Base-by-base conservation (phyloP, 2,888 invertebrate species). In the Malachius bipustulatus region DNA sequence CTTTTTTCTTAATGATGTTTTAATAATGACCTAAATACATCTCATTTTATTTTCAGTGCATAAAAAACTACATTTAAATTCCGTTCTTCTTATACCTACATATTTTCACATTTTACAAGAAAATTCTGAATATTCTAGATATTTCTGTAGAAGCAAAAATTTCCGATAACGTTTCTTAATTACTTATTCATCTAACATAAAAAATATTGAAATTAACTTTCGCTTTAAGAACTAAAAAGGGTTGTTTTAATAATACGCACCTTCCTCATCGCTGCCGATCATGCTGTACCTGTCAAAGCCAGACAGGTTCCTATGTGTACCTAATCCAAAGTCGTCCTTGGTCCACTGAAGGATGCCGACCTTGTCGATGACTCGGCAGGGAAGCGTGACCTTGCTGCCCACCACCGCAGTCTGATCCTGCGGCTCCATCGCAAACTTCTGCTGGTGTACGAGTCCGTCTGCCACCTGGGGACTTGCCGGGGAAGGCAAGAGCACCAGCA, bases 251-350 rank as follows among this genome's bases (percentile, higher is more conserved):
- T n/a, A 26, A 33, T 24, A 57, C 70, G 65, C 60, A 78, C 93
- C 93, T 74, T 90, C 89, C 62, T 88, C 89, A 57, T 91, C 89
- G 54, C 84, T 89, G 29, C 96, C 96, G 46, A 93, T 82, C 94
- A 97, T 96, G 45, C 82, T 77, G 65, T 96, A 96, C 39, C 96
- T 73, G 41, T 90, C 88, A 63, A 85, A 96, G 26, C 89, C 90
- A 40, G 85, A 84, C 39, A 96, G 70, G 51, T 88, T 83, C 45
- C 94, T 71, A 55, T 91, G 87, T 1, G 84, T 77, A 2, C 96
- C 96, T 16, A 97, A 71, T 0, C 93, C 96, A 55, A 94, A 96
- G 56, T 90, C 93, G 55, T 94, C 91, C 56, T 90, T 88, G 38
- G 94, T 94, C 97, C 97, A 97, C 62, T 96, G 96, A 35, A 96